Conservation (phyloP, 2,888 invertebrate species). For the Aspidapion aeneum region DNA sequence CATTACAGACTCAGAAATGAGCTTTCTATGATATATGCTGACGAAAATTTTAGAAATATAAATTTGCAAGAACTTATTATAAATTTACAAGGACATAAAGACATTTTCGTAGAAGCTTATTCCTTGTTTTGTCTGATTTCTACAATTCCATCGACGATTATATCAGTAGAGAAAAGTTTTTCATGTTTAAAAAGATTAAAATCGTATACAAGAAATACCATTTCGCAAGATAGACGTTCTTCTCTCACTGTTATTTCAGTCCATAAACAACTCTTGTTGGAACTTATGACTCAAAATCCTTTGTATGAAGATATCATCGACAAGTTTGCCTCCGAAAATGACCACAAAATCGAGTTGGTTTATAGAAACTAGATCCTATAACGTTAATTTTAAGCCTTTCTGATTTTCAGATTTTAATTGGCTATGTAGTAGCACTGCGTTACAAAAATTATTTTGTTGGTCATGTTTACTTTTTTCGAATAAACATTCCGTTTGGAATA, state of each 20-base stretch:
- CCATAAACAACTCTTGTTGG: constrained; percentile 1
- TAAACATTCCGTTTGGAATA: constrained; percentile 16
- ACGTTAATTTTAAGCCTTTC: not conserved
- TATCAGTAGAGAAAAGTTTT: constrained; percentile 6
- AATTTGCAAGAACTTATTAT: constrained; percentile 3
- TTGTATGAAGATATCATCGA: no score
- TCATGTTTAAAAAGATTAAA: constrained; percentile 6
- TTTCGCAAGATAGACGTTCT: constrained; percentile 6
- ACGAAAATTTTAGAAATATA: constrained; percentile 1
- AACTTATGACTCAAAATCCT: no score
- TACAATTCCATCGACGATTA: constrained; percentile 5
- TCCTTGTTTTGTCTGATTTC: constrained; percentile 5
- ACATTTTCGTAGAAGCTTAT: constrained; percentile 10
- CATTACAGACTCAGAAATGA: constrained; percentile 2
- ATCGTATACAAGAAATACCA: constrained; percentile 8
- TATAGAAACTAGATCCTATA: no score
- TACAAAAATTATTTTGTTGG: constrained; percentile 23
- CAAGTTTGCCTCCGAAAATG: no score
- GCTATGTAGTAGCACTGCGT: constrained; percentile 2
- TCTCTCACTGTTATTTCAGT: not conserved
- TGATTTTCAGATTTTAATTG: not conserved
- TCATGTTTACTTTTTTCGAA: constrained; percentile 21
- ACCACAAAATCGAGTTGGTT: no score
- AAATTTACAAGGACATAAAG: constrained; percentile 4
- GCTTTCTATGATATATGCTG: constrained; percentile 1